Conservation (phyloP, 2,113 vertebrate genomes). For the Corythoichthys intestinalis region DNA sequence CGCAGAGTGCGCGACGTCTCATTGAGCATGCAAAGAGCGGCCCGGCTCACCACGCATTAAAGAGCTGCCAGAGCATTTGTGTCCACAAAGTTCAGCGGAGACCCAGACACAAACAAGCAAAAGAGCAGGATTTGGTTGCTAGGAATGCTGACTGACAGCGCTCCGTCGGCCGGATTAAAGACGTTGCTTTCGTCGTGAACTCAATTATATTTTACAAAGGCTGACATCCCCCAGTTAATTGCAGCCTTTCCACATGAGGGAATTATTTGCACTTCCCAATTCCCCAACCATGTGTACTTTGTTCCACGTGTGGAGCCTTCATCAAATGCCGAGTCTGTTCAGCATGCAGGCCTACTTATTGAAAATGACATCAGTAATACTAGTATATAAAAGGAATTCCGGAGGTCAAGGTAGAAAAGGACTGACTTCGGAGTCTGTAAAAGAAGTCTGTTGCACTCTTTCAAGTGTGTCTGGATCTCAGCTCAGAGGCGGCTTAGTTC, state of each 20-base stretch:
- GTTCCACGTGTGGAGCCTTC: slow-evolving; percentile 68
- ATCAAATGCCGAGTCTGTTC: slow-evolving; percentile 52
- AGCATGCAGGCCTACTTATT: neutral
- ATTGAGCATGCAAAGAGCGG: slow-evolving; percentile 38
- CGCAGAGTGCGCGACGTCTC: slow-evolving; percentile 24
- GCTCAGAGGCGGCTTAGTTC: slow-evolving; percentile 53
- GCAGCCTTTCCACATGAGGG: slow-evolving; percentile 77
- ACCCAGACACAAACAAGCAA: slow-evolving; percentile 67
- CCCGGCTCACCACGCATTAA: slow-evolving; percentile 52
- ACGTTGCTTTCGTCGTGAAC: slow-evolving; percentile 76
- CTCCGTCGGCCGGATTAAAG: slow-evolving; percentile 75
- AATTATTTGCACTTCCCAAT: slow-evolving; percentile 77
- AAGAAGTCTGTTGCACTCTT: slow-evolving; percentile 36
- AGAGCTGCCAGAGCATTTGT: slow-evolving; percentile 62
- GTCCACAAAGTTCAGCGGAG: slow-evolving; percentile 51
- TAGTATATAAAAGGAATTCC: slow-evolving; percentile 23
- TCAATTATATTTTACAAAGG: slow-evolving; percentile 81
- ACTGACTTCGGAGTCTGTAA: slow-evolving; percentile 33
- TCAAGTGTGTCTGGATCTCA: slow-evolving; percentile 54
- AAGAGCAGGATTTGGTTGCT: slow-evolving; percentile 66
- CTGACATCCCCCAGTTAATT: slow-evolving; percentile 79
- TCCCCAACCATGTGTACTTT: slow-evolving; percentile 72
- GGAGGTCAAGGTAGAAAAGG: slow-evolving; percentile 23
- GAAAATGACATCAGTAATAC: slow-evolving; percentile 54
- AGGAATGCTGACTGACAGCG: slow-evolving; percentile 72